phyloP scores from a whole-genome alignment of 2,888 invertebrate species.

The Prosapia bicincta region DNA sequence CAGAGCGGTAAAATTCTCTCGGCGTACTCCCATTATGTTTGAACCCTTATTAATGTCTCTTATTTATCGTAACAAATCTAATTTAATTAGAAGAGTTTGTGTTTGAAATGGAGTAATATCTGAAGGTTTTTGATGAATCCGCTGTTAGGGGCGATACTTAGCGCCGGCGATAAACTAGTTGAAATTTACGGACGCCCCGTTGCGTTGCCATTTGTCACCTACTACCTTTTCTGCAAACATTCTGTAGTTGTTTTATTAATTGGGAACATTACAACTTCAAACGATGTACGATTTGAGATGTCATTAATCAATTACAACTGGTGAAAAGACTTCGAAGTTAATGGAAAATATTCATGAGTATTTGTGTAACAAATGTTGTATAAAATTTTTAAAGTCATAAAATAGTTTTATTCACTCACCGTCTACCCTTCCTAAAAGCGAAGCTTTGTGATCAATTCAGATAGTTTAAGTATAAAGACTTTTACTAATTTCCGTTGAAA shows the following conservation, averaged over 20 bases:
- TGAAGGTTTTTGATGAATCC: background rate
- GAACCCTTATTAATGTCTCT: background rate
- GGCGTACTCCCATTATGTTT: too few relatives aligned
- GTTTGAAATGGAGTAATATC: background rate
- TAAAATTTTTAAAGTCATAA: too few relatives aligned
- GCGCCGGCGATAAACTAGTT: background rate
- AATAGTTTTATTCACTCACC: too few relatives aligned
- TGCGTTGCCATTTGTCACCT: background rate
- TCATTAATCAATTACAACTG: background rate
- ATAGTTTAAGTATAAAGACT: too few relatives aligned
- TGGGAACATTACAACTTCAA: background rate
- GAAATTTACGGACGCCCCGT: background rate
- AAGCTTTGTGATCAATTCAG: too few relatives aligned
- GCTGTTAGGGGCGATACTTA: background rate
- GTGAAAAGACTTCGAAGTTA: too few relatives aligned
- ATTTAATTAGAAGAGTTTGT: background rate
- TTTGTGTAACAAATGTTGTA: too few relatives aligned
- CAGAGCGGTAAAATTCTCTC: too few relatives aligned
- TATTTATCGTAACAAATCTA: background rate
- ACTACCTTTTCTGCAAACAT: background rate
- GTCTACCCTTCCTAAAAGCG: too few relatives aligned
- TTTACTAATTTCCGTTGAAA: too few relatives aligned
- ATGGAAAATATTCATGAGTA: too few relatives aligned
- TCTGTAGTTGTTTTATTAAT: background rate
- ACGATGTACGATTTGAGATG: background rate